These are phyloP conservation scores for Pelodytes ibericus DNA, from an alignment of 2,797 vertebrate genomes.

Conservation along the genomic window DNA sequence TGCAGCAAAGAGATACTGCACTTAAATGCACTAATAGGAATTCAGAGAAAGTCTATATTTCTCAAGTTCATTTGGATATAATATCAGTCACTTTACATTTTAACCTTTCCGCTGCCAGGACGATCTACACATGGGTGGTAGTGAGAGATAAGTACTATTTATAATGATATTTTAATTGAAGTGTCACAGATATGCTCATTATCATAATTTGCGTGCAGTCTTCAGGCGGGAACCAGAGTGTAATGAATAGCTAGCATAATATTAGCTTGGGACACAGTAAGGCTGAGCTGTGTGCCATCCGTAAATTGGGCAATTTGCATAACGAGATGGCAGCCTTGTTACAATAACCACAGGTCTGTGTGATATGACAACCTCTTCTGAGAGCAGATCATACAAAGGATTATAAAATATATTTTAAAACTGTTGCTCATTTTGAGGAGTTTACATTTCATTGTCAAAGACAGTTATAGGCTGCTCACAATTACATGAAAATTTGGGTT, in stretches of 20 bases:
- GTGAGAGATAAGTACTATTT: constrained; percentile 49
- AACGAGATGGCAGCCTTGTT: constrained; percentile 53
- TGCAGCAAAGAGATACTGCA: neutral
- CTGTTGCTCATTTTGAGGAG: neutral
- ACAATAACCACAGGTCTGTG: constrained; percentile 25
- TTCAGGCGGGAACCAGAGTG: constrained; percentile 50
- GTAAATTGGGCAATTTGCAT: constrained; percentile 57
- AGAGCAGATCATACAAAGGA: neutral
- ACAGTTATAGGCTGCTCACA: neutral
- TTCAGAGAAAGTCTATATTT: constrained; percentile 12
- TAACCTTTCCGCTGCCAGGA: constrained; percentile 37
- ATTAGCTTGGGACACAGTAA: constrained; percentile 56
- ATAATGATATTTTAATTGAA: constrained; percentile 56
- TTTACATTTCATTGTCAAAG: neutral
- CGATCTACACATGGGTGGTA: constrained; percentile 14
- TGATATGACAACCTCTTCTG: constrained; percentile 24
- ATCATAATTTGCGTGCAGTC: constrained; percentile 53
- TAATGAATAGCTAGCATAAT: constrained; percentile 55
- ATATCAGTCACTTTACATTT: constrained; percentile 30
- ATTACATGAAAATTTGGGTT: too few species aligned
- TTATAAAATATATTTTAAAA: neutral
- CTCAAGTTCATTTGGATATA: neutral
- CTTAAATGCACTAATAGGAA: neutral
- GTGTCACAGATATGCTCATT: constrained; percentile 55
- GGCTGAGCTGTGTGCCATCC: constrained; percentile 43